Evolutionary conservation across 2,888 invertebrate species (phyloP).

Genomic region (Tenthredo livida): DNA sequence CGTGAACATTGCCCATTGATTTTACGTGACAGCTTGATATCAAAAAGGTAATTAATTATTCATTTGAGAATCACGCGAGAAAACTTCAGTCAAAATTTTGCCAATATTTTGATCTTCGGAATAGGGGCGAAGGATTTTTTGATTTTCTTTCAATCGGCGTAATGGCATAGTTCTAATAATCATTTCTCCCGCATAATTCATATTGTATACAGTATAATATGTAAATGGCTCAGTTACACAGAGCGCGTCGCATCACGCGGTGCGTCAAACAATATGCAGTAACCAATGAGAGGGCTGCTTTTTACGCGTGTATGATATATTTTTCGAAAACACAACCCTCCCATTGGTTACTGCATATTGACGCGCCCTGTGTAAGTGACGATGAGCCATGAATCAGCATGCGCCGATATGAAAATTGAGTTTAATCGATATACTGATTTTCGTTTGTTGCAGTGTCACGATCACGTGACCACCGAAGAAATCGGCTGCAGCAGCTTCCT

Average conservation of each 20-base stretch:
- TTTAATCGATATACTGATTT: conserved; percentile 13
- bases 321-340: too few relatives aligned
- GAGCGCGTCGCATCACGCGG: too few relatives aligned
- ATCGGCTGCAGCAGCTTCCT: not conserved
- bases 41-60: not conserved
- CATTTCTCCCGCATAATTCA: not conserved
- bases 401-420: not conserved
- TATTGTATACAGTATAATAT: too few relatives aligned
- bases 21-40: not conserved
- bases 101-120: not conserved
- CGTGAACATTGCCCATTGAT: not conserved
- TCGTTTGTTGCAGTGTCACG: conserved; percentile 38
- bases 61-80: not conserved
- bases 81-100: not conserved
- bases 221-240: too few relatives aligned
- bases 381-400: too few relatives aligned
- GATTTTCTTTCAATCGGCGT: not conserved
- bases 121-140: not conserved
- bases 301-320: too few relatives aligned
- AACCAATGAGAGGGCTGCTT: too few relatives aligned
- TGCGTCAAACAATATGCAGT: too few relatives aligned
- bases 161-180: not conserved
- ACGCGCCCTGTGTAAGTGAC: too few relatives aligned
- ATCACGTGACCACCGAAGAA: conserved; percentile 21
- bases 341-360: too few relatives aligned